phyloP scores from a whole-genome alignment of 1,140 invertebrate species.

The Zaprionus gabonicus region DNA sequence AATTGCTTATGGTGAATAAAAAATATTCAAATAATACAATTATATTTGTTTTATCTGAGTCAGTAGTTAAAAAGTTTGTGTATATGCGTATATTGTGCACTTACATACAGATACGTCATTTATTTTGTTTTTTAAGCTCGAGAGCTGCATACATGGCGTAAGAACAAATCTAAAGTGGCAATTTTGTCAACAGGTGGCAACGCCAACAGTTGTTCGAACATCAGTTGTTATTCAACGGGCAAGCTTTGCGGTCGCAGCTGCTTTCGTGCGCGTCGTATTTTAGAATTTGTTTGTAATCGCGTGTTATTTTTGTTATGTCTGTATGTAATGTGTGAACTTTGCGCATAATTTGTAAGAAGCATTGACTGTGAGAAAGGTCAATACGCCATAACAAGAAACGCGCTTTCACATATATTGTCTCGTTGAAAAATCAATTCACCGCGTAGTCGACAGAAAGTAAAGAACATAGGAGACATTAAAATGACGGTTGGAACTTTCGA shows the following conservation, averaged over 20 bases:
- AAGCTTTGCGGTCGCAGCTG: slow-evolving; percentile 20
- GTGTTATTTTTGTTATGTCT: slow-evolving; percentile 34
- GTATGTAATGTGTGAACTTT: slow-evolving; percentile 32
- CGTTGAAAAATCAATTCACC: slow-evolving; percentile 68
- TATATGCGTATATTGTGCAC: no score
- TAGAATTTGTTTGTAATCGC: slow-evolving; percentile 39
- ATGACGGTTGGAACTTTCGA: slow-evolving; percentile 70
- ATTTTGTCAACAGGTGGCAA: slow-evolving; percentile 33
- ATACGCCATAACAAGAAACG: slow-evolving; percentile 34
- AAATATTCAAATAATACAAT: no score
- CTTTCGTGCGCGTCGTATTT: slow-evolving; percentile 1
- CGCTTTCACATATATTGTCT: slow-evolving; percentile 21
- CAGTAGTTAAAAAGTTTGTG: no score
- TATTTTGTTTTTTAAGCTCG: neutral
- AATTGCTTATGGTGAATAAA: no score
- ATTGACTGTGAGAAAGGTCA: slow-evolving; percentile 66
- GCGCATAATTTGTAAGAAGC: slow-evolving; percentile 49
- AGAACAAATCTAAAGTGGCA: neutral
- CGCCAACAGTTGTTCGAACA: slow-evolving; percentile 1
- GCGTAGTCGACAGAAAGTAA: slow-evolving; percentile 1
- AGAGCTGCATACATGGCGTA: slow-evolving; percentile 19
- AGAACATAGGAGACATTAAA: slow-evolving; percentile 4
- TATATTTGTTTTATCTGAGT: no score
- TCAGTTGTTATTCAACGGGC: slow-evolving; percentile 59
- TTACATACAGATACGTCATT: neutral